These are phyloP conservation scores for Centruroides vittatus DNA, from an alignment of 1,140 invertebrate genomes.

Conservation along the genomic window DNA sequence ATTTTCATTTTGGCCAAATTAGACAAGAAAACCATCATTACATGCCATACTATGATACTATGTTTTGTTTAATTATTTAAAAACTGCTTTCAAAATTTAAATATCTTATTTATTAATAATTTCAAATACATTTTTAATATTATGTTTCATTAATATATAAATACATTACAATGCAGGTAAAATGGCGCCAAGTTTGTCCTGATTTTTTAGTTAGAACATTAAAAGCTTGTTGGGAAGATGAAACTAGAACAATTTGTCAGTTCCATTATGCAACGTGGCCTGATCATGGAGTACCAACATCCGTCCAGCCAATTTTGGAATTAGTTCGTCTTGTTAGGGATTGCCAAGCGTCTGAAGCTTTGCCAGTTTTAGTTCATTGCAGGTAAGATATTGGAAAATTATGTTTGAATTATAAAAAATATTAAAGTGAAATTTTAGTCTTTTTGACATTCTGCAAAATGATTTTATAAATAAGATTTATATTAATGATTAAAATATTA, in stretches of 20 bases:
- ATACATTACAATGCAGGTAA: conserved; percentile 9
- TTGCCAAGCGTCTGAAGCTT: conserved; percentile 36
- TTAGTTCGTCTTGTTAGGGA: conserved; percentile 40
- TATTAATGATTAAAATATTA: too few relatives aligned
- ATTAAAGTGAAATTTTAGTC: too few relatives aligned
- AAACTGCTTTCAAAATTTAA: too few relatives aligned
- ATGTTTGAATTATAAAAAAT: too few relatives aligned
- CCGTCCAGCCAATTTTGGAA: conserved; percentile 39
- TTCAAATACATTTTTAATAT: too few relatives aligned
- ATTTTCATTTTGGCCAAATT: too few relatives aligned
- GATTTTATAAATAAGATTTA: too few relatives aligned
- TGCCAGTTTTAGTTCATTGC: conserved; percentile 44
- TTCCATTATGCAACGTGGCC: conserved; percentile 44
- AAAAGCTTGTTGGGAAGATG: conserved; percentile 29
- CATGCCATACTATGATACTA: too few relatives aligned
- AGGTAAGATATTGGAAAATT: background rate
- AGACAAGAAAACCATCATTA: too few relatives aligned
- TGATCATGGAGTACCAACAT: conserved; percentile 39
- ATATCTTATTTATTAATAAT: too few relatives aligned
- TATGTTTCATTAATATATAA: background rate
- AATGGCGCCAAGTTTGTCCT: conserved; percentile 34
- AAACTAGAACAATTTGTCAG: conserved; percentile 35
- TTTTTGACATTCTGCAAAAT: too few relatives aligned
- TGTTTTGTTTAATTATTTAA: too few relatives aligned
- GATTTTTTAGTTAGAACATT: conserved; percentile 42